phyloP scores from a whole-genome alignment of 2,113 vertebrate genomes.

The Falco punctatus region DNA sequence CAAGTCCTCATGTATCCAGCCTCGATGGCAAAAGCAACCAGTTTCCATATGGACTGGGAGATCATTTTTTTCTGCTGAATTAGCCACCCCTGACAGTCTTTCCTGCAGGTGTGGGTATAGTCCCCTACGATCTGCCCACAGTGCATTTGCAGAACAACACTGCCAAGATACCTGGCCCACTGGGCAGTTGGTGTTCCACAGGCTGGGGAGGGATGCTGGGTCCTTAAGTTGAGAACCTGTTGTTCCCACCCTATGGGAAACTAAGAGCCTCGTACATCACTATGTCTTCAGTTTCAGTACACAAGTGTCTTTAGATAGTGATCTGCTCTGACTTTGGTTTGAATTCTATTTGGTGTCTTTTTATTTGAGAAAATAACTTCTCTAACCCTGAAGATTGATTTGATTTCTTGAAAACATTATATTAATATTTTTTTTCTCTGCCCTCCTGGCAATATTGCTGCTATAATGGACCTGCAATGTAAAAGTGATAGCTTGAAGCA shows the following conservation, averaged over 20 bases:
- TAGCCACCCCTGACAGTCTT: background rate
- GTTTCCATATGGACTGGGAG: background rate
- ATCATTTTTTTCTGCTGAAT: fast-evolving
- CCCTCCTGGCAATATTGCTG: background rate
- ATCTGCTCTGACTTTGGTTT: background rate
- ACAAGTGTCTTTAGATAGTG: background rate
- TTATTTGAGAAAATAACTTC: background rate
- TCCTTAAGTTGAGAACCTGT: fast-evolving
- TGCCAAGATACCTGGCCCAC: background rate
- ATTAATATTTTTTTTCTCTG: background rate
- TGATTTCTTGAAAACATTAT: background rate
- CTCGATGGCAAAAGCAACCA: background rate
- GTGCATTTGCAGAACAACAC: fast-evolving
- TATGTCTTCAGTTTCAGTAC: background rate
- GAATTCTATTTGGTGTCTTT: background rate
- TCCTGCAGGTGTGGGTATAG: background rate
- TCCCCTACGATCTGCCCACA: fast-evolving
- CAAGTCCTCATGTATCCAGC: background rate
- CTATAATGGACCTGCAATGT: background rate
- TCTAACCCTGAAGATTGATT: background rate
- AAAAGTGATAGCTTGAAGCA: background rate
- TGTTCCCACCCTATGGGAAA: background rate
- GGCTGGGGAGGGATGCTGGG: background rate
- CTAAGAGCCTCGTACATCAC: background rate
- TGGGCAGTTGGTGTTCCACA: background rate